Conservation (phyloP, 2,797 vertebrate genomes). For the Carapus acus region DNA sequence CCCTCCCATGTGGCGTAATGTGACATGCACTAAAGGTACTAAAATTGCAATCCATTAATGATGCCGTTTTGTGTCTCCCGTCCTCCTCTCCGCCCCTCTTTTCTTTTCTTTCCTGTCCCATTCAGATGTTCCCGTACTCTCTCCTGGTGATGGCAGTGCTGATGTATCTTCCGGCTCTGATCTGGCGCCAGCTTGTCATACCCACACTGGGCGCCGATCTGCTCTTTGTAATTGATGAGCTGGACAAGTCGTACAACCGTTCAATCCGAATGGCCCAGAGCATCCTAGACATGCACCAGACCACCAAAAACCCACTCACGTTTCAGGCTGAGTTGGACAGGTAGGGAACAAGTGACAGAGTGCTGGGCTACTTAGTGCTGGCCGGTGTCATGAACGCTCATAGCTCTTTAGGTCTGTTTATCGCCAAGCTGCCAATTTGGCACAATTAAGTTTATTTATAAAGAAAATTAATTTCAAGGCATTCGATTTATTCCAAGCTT, state of each 20-base stretch:
- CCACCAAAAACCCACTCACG: slow-evolving; percentile 70
- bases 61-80: neutral
- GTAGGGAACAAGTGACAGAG: slow-evolving; percentile 56
- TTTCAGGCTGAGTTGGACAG: slow-evolving; percentile 90
- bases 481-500: slow-evolving; percentile 4
- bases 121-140: slow-evolving; percentile 90
- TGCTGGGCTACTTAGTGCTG: neutral
- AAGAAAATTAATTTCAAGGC: neutral
- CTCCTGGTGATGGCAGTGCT: slow-evolving; percentile 84
- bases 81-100: neutral
- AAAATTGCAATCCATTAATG: neutral
- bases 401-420: neutral
- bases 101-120: neutral
- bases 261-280: slow-evolving; percentile 89
- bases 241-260: slow-evolving; percentile 97
- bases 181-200: slow-evolving; percentile 83
- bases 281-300: slow-evolving; percentile 84
- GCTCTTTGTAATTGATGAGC: slow-evolving; percentile 89
- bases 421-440: neutral
- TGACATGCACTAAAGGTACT: neutral
- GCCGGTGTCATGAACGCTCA: neutral
- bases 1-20: no score
- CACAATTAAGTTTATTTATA: neutral
- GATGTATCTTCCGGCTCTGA: slow-evolving; percentile 89
- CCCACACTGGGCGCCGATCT: slow-evolving; percentile 84